Conservation (phyloP, 2,113 vertebrate genomes). For the Tretioscincus oriximinensis region DNA sequence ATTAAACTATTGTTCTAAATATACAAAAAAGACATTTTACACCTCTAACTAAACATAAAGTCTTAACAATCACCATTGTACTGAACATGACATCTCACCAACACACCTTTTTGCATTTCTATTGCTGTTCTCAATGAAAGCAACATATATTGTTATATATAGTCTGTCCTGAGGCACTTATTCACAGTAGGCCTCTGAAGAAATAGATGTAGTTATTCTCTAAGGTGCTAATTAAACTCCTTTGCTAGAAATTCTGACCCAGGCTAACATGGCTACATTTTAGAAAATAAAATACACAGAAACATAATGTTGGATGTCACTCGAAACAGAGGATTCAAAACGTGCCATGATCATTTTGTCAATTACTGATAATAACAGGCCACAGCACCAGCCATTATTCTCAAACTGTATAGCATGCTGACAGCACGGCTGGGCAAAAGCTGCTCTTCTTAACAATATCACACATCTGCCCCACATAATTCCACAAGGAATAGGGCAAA, state of each 20-base stretch:
- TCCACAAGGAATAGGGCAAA: conserved; percentile 13
- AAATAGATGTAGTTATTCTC: no score
- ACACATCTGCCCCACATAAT: conserved; percentile 1
- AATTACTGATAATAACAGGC: not conserved
- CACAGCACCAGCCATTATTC: not conserved
- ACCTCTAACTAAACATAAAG: no score
- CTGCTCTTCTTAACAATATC: conserved; percentile 17
- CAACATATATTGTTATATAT: no score
- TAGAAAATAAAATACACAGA: conserved; percentile 10
- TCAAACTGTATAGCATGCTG: not conserved
- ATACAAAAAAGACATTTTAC: not conserved
- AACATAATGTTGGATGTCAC: not conserved
- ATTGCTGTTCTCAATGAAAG: no score
- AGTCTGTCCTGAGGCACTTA: no score
- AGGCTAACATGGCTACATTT: not conserved
- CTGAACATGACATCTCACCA: no score
- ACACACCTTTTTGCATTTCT: no score
- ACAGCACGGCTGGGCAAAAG: not conserved
- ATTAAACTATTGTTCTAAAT: not conserved
- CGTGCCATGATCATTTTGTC: not conserved
- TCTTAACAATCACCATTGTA: no score
- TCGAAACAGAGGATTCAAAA: not conserved
- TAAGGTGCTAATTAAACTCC: no score
- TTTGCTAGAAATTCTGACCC: no score
- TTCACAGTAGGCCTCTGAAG: no score